Base-by-base conservation (phyloP, 2,797 vertebrate genomes). In the Pagetopsis macropterus region DNA sequence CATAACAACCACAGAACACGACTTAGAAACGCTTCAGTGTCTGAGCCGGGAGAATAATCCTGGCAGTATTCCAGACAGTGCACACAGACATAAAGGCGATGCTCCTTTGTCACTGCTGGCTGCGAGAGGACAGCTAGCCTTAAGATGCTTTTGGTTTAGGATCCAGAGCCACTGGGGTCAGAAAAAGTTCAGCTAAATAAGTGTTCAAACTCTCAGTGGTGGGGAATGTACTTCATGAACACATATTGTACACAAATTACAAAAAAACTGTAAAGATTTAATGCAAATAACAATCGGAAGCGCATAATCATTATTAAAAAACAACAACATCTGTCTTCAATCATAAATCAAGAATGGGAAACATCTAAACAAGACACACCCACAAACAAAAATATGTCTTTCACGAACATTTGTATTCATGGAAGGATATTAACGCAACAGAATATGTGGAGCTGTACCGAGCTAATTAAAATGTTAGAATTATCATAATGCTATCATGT, bases 21-120 rank as follows among this genome's bases (percentile, higher is more conserved):
- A 40, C 45, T 74, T 46, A 41, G 27, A 80, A 44, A 60, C 1
- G 37, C 78, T 75, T 5, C 56, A 27, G 40, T 41, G 67, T 62
- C 61, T 23, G 59, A 70, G 45, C 69, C 7, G 23, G 54, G 60
- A 75, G 73, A 65, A 65, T 81, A 73, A 83, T 67, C 71, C 65
- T 33, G 61, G 43, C 46, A 9, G 37, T 67, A 49, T 71, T 84
- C 61, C 76, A 63, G 43, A 49, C 41, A 5, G 67, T 12, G 51
- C 70, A 70, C 68, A 27, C 72, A 44, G 70, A 67, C 56, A 43
- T 46, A 12, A 61, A 70, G 60, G 55, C 52, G 65, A 55, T 1
- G 41, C 65, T 37, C 33, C 40, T 55, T 54, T 12, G 21, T 66
- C 63, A 41, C 52, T 17, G 61, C 56, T 65, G 54, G 19, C 46